Evolutionary conservation across 2,797 vertebrate species (phyloP).

Genomic region (Acipenser oxyrinchus): DNA sequence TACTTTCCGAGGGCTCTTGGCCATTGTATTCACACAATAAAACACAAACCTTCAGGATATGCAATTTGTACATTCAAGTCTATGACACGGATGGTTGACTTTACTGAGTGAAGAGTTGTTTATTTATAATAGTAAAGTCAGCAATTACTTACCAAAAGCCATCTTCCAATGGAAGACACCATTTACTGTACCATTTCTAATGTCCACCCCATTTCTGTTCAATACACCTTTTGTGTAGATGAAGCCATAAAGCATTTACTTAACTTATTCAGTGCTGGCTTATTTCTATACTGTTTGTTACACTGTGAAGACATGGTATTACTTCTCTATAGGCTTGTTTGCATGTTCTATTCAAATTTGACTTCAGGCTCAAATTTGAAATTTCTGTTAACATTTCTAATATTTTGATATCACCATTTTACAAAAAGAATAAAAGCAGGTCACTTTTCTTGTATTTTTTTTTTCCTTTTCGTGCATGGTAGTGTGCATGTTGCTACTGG

Average conservation of each 20-base stretch:
- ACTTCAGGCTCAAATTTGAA: too few relatives aligned
- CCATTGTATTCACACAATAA: conserved; percentile 32
- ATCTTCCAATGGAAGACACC: background rate
- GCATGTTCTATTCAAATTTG: too few relatives aligned
- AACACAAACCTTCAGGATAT: conserved; percentile 11
- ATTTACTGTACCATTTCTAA: background rate
- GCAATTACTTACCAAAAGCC: conserved; percentile 13
- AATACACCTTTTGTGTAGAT: background rate
- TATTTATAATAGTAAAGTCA: conserved; percentile 26
- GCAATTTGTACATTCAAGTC: conserved; percentile 25
- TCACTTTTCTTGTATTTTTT: too few relatives aligned
- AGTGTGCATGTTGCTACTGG: too few relatives aligned
- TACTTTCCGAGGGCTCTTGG: conserved; percentile 24
- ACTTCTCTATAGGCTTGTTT: too few relatives aligned
- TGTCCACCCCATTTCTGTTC: background rate
- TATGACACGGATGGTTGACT: conserved; percentile 28
- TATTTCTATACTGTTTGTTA: too few relatives aligned
- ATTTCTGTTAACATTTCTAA: too few relatives aligned
- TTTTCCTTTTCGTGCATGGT: too few relatives aligned
- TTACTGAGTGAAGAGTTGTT: conserved; percentile 20
- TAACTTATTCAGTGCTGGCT: too few relatives aligned
- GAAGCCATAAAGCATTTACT: background rate
- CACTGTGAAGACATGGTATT: too few relatives aligned
- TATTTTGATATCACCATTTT: too few relatives aligned
- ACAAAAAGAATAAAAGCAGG: too few relatives aligned